A percentile compares a stretch with the other conserved stretches of the same genome.
Conservation (phyloP, 2,113 vertebrate species). For the Orycteropus afer region DNA sequence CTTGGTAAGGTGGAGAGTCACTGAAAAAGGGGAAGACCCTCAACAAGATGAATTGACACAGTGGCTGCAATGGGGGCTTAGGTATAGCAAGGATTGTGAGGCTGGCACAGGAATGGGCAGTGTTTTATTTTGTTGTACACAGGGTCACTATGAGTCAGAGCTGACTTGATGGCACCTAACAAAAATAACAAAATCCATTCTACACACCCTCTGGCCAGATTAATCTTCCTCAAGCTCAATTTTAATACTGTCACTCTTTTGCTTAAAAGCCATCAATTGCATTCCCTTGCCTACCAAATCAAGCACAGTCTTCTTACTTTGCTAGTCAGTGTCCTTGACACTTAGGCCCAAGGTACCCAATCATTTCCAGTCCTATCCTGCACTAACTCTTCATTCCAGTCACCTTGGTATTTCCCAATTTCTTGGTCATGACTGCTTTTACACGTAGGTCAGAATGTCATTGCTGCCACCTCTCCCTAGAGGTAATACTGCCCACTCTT, state of each 20-base stretch:
- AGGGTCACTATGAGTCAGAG: too few relatives aligned
- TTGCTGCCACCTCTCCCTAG: background rate
- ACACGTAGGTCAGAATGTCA: background rate
- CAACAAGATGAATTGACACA: too few relatives aligned
- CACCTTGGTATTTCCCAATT: background rate
- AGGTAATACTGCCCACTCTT: background rate
- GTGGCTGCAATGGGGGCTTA: too few relatives aligned
- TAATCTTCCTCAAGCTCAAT: background rate
- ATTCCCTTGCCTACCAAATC: background rate
- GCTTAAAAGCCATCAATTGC: background rate
- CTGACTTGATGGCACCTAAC: too few relatives aligned
- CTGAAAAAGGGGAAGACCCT: too few relatives aligned
- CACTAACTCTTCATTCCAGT: background rate
- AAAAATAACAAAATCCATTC: too few relatives aligned
- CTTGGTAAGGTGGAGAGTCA: too few relatives aligned
- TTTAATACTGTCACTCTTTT: background rate
- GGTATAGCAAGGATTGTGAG: too few relatives aligned
- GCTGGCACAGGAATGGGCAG: too few relatives aligned
- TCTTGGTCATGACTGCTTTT: background rate
- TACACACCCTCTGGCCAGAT: background rate
- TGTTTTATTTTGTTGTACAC: too few relatives aligned
- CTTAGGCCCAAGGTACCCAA: fast-evolving
- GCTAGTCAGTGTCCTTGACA: background rate
- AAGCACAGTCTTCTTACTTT: background rate
- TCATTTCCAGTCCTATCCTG: background rate